Evolutionary conservation across 2,113 vertebrate genomes (phyloP).

Genomic region (Protobothrops flavoviridis): DNA sequence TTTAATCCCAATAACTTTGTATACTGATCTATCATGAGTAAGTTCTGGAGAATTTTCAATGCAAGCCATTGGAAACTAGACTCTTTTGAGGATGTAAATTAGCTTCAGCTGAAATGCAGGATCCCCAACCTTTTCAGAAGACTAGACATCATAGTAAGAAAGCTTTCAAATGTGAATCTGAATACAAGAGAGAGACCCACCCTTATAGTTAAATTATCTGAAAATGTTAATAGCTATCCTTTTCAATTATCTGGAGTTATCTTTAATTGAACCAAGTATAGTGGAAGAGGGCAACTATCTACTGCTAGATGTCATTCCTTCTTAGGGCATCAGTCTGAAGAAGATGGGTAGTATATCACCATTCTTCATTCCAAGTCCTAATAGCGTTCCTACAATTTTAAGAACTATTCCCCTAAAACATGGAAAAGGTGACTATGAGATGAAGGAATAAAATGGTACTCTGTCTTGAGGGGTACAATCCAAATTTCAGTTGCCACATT

Average conservation of each 20-base stretch:
- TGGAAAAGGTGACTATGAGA: neutral
- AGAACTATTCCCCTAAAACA: neutral
- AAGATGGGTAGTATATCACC: neutral
- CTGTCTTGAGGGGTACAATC: neutral
- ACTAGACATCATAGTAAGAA: neutral
- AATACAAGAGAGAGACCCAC: neutral
- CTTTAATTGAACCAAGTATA: neutral
- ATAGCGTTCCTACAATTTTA: neutral
- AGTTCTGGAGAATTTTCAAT: neutral
- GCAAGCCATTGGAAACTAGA: neutral
- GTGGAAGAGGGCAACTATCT: neutral
- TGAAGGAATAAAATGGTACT: neutral
- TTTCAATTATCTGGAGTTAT: neutral
- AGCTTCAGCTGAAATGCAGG: neutral
- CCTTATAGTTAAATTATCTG: neutral
- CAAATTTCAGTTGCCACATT: neutral
- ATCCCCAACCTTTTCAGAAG: neutral
- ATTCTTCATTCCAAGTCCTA: neutral
- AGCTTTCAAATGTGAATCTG: neutral
- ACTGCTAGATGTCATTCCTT: neutral
- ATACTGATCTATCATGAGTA: neutral
- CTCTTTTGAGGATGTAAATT: neutral
- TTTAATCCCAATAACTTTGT: neutral
- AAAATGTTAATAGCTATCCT: neutral
- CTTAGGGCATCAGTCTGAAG: neutral